Evolutionary conservation across 2,113 vertebrate genomes (phyloP).

Genomic region (Pluvianellus socialis): DNA sequence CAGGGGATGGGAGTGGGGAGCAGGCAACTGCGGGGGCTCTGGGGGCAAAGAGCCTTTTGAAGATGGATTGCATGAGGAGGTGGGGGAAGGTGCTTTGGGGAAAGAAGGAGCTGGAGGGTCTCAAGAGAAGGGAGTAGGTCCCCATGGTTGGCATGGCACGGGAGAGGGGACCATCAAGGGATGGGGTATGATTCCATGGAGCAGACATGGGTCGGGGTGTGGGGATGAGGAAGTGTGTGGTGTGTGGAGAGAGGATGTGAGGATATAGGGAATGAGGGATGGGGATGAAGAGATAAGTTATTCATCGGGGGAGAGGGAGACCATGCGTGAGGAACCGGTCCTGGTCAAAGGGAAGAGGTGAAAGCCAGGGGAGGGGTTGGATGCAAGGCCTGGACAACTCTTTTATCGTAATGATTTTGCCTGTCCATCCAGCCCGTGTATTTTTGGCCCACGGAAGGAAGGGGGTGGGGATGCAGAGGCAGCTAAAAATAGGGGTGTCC

Average conservation of each 20-base stretch:
- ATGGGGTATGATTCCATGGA: neutral
- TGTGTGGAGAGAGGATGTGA: neutral
- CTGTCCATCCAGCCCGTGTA: constrained; percentile 34
- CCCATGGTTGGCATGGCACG: neutral
- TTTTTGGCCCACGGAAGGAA: constrained; percentile 64
- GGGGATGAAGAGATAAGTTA: neutral
- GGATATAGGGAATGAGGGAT: neutral
- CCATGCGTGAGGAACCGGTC: neutral
- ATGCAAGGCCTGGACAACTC: neutral
- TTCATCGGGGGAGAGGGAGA: neutral
- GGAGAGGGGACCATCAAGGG: neutral
- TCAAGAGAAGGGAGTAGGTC: neutral
- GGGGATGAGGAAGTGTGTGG: neutral
- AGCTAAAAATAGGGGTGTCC: constrained; percentile 71
- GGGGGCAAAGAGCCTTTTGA: neutral
- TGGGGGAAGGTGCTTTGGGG: neutral
- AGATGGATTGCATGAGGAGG: neutral
- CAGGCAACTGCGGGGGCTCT: neutral
- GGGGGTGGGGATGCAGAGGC: constrained; percentile 33
- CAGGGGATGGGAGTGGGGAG: neutral
- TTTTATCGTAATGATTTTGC: constrained; percentile 40
- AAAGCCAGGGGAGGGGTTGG: neutral
- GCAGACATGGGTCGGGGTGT: rapidly evolving
- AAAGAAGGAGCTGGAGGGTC: neutral
- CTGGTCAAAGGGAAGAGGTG: neutral